Base-by-base conservation (phyloP, 2,888 invertebrate species). In the Brachylomia viminalis region DNA sequence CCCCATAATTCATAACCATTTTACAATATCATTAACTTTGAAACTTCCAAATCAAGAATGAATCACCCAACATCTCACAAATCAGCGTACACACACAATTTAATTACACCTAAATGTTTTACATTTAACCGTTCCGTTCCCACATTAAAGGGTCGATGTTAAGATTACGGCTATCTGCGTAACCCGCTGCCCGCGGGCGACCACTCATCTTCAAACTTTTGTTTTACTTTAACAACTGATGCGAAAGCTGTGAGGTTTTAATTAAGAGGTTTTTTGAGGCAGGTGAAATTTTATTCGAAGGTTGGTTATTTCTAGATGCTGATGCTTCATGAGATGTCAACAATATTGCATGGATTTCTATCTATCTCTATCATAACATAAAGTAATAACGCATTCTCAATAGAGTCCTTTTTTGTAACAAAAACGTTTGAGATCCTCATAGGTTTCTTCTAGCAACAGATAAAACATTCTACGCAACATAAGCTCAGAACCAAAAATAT, bases 111-210 rank as follows among this genome's bases (percentile, higher is more conserved):
- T 11, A 69, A 77, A 66, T 52, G 30, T 45, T 72, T 72, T 45
- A 70, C 1, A 49, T 72, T 54, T 13, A 62, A 42, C 64, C 23
- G 8, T 20, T n/a, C 4, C 13, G 52, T 90, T 90, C 90, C 84
- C 91, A 91, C 89, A 91, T 91, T 90, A 91, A 82, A 52, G 83
- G 83, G 85, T 78, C 87, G 94, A 94, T 93, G 89, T 72, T 74
- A 79, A 91, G 94, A 95, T 94, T 91, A 92, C 89, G 75, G 90
- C 92, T 92, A 93, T 95, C 93, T 87, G 94, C 91, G 95, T 95
- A 95, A 89, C 92, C 79, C 94, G 92, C 95, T 79, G 92, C 90
- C 89, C 93, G 91, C 86, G 87, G 92, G 94, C 94, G 87, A 91
- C 86, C 86, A 84, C 86, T 84, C 89, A 85, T 89, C 91, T 90